Percentiles rank a stretch among this genome's conserved stretches.
Evolutionary conservation across 2,113 vertebrate genomes (phyloP).

Genomic region (Pampusana beccarii): DNA sequence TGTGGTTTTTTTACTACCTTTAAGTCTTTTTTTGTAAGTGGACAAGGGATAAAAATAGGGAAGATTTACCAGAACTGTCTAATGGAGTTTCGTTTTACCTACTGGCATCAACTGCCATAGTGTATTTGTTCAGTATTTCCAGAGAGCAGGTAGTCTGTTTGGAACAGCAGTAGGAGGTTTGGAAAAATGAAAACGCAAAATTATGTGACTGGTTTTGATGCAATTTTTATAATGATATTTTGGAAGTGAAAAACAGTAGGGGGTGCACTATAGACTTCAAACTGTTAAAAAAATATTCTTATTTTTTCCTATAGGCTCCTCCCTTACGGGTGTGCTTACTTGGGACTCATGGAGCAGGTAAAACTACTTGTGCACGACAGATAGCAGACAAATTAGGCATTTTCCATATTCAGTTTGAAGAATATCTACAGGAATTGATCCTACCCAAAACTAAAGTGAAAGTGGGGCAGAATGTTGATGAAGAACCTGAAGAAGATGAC

Average conservation of each 20-base stretch:
- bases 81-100: background rate
- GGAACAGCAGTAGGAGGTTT: background rate
- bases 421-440: constrained; percentile 87
- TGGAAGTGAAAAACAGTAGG: background rate
- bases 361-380: constrained; percentile 81
- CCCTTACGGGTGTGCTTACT: constrained; percentile 85
- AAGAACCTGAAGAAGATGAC: constrained; percentile 75
- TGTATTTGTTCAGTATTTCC: background rate
- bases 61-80: background rate
- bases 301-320: constrained; percentile 78
- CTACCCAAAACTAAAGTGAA: constrained; percentile 82
- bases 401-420: constrained; percentile 92
- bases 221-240: background rate
- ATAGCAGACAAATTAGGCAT: constrained; percentile 85
- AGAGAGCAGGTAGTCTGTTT: background rate
- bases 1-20: background rate
- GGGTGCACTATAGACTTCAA: background rate
- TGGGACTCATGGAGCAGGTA: constrained; percentile 86
- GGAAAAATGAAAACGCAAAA: background rate
- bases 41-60: background rate
- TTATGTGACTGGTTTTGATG: background rate
- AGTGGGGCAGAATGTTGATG: constrained; percentile 76
- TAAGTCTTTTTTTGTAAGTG: background rate
- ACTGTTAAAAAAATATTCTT: background rate
- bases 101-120: background rate